phyloP scores from a whole-genome alignment of 2,113 vertebrate genomes.

The Pipa parva region DNA sequence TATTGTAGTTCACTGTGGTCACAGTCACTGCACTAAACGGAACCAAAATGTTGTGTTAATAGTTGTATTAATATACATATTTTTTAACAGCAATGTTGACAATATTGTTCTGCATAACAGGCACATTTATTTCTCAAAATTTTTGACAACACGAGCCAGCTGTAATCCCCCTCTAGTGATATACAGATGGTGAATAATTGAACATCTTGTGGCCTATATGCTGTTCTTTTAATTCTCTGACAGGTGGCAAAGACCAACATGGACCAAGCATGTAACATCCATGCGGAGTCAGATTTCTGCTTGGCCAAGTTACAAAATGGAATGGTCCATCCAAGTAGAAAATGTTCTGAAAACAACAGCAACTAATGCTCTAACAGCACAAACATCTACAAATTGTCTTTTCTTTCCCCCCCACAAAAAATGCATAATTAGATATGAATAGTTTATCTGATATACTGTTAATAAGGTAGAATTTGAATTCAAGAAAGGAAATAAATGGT shows the following conservation, averaged over 20 bases:
- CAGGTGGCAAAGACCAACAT: conserved; percentile 20
- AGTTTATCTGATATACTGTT: too few species aligned
- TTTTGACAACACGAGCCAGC: not conserved
- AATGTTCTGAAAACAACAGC: not conserved
- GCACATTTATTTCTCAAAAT: not conserved
- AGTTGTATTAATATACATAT: too few species aligned
- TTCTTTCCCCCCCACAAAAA: too few species aligned
- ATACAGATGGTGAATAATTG: conserved; percentile 22
- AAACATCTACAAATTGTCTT: not conserved
- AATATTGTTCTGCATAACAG: too few species aligned
- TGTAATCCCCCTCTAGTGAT: conserved; percentile 5
- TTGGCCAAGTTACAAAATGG: not conserved
- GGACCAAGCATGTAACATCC: conserved; percentile 20
- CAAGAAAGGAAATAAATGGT: too few species aligned
- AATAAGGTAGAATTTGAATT: too few species aligned
- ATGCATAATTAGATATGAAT: too few species aligned
- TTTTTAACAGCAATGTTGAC: too few species aligned
- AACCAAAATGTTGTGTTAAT: not conserved
- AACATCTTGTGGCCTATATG: conserved; percentile 4
- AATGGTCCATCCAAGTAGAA: not conserved
- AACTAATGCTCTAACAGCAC: not conserved
- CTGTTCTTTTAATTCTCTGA: conserved; percentile 20
- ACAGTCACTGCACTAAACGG: not conserved
- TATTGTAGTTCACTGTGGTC: not conserved
- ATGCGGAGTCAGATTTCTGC: conserved; percentile 4